Percentiles rank a stretch among this genome's conserved stretches.
Evolutionary conservation across 2,888 invertebrate genomes (phyloP).

Genomic region (Vandiemenella viatica): DNA sequence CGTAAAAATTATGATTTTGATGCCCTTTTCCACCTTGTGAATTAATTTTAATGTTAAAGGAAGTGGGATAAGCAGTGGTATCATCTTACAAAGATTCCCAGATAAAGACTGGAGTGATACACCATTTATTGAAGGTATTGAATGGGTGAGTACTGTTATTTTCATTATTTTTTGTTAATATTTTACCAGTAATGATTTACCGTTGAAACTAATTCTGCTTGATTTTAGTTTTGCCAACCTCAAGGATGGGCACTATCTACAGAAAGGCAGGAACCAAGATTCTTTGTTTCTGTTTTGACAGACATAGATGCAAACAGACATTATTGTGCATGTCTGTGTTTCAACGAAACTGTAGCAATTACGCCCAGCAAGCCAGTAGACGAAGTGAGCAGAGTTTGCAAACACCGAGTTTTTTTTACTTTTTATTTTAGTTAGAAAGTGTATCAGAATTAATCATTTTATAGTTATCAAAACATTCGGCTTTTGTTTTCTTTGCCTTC

Average conservation of each 20-base stretch:
- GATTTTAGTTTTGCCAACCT: constrained; percentile 88
- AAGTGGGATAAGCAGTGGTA: constrained; percentile 72
- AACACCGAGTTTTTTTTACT: background rate
- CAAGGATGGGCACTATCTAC: constrained; percentile 89
- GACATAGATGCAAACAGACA: constrained; percentile 94
- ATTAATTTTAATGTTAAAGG: constrained; percentile 34
- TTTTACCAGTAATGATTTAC: too few species aligned
- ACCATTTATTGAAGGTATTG: constrained; percentile 92
- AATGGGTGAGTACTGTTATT: constrained; percentile 56
- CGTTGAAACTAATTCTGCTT: too few species aligned
- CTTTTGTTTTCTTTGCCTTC: background rate
- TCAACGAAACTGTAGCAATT: constrained; percentile 88
- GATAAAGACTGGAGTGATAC: constrained; percentile 92
- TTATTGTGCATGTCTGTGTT: constrained; percentile 92
- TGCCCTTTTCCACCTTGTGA: too few species aligned
- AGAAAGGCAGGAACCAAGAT: constrained; percentile 82
- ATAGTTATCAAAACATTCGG: background rate
- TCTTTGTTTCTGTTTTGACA: constrained; percentile 91
- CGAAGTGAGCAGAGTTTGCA: constrained; percentile 41
- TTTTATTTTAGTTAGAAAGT: too few species aligned
- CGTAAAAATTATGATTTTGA: too few species aligned
- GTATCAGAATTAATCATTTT: too few species aligned
- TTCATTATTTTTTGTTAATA: too few species aligned
- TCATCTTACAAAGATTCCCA: constrained; percentile 89
- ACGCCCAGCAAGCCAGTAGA: constrained; percentile 85